Evolutionary conservation across 2,888 invertebrate genomes (phyloP), one percentile per base, ranked within the genome.

Genomic region (Yponomeuta malinellus): DNA sequence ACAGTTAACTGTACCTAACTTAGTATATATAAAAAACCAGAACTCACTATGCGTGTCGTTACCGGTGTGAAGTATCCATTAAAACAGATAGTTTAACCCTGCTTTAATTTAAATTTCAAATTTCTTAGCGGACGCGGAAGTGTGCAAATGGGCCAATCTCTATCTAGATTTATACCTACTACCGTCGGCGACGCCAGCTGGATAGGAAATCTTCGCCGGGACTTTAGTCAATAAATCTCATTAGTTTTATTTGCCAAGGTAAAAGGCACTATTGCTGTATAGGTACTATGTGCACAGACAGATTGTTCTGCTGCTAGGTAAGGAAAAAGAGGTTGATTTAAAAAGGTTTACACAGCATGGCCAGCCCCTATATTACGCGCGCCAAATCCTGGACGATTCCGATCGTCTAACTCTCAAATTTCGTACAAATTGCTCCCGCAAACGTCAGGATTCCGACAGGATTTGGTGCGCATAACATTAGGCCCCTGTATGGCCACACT

Each of bases 241-340:
- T 59, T 59, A 59, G 52, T 59, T 59, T 59, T 59, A 59, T 59
- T 59, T 59, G 52, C 52, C 52, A 15, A 59, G 52, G 52, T 59
- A 15, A 15, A 15, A 12, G 52, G 12, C 15, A 59, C 23, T 23
- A 23, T 23, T 23, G 23, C 0, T 23, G 23, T 4, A 15, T 15
- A 15, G 15, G 52, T 15, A 15, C 52, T 59, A 15, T 59, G 15
- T 59, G 52, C 23, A 23, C 23, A 59, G 6, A 59, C 52, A 52
- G 52, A 59, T 59, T 59, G 12, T 59, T 15, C 15, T 43, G 43
- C 43, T 43, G 43, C 43, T 5, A 43, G 43, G 43, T 5, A 8
- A 43, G 9, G 43, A 9, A 43, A 43, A 43, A 43, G 5, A 43
- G 43, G 43, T 43, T 8, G 5, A 5, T 5, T 43, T 43, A 43